Evolutionary conservation across 2,797 vertebrate genomes (phyloP), one percentile per base, ranked within the genome.

Genomic region (Pipistrellus pygmaeus): DNA sequence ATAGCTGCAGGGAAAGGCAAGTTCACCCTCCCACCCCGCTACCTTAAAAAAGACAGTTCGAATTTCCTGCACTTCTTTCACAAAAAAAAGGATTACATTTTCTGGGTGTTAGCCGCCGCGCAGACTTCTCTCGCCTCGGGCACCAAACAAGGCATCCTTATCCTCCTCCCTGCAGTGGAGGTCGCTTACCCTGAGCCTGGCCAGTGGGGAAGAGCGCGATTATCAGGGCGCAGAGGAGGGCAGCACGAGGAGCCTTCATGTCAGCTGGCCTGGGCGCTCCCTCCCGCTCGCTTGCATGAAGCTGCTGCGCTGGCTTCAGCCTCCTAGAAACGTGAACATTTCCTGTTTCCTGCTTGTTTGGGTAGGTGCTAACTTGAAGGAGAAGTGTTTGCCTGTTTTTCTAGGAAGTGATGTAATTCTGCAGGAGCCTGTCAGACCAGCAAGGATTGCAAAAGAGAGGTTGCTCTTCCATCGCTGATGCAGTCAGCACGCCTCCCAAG

Each of bases 391-490:
- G 98, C 98, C 98, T 98, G 98, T 95, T 98, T 97, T 97, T 98
- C 98, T 98, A 98, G 98, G 98, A 99, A 99, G 98, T 99, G 98
- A 98, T 98, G 98, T 98, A 98, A 99, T 98, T 98, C 97, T 41
- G 97, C 97, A 98, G 97, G 97, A 98, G 98, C 98, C 97, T 98
- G 98, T 98, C 98, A 98, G 97, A 98, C 93, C 88, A 97, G 98
- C 97, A 95, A 97, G 76, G 97, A 98, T 98, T 98, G 97, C 98
- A 98, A 98, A 98, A 98, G 97, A 97, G 93, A 96, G 97, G 96
- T 96, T 96, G 97, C 77, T 97, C 86, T 94, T 95, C 97, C 95
- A 96, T 97, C 96, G 23, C 73, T 60, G 96, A 87, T 97, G 97
- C 68, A 85, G 94, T 93, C 30, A 92, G 95, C 91, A 62, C 35